A percentile compares a stretch with the other conserved stretches of the same genome.
phyloP scores from a whole-genome alignment of 2,113 vertebrate species.

The Anarhynchus alexandrinus region DNA sequence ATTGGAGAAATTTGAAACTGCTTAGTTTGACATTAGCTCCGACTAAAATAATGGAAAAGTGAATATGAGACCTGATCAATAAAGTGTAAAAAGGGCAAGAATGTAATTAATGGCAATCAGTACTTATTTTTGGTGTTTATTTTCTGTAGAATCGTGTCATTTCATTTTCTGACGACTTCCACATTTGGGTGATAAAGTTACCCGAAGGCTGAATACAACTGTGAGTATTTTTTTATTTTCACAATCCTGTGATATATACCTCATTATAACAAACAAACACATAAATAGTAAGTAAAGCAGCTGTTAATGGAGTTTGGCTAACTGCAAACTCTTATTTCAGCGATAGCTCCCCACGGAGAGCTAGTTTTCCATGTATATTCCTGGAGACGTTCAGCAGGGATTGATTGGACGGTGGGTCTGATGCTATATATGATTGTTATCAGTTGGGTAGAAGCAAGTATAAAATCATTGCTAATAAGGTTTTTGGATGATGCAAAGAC shows the following conservation, averaged over 20 bases:
- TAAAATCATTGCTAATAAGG: neutral
- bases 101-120: neutral
- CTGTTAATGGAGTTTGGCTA: neutral
- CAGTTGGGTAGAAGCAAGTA: neutral
- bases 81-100: neutral
- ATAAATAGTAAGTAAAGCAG: neutral
- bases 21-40: neutral
- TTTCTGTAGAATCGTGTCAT: neutral
- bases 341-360: neutral
- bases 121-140: neutral
- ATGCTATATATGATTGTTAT: rapidly evolving
- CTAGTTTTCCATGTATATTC: rapidly evolving
- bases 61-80: constrained; percentile 40
- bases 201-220: neutral
- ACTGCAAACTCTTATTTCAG: rapidly evolving
- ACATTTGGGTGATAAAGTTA: neutral
- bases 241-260: rapidly evolving
- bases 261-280: neutral
- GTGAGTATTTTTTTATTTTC: neutral
- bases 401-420: neutral
- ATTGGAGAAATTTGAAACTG: neutral
- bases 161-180: neutral
- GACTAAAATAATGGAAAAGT: neutral
- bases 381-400: neutral
- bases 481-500: neutral